Evolutionary conservation across 2,113 vertebrate genomes (phyloP).

Genomic region (Motacilla tschutschensis): DNA sequence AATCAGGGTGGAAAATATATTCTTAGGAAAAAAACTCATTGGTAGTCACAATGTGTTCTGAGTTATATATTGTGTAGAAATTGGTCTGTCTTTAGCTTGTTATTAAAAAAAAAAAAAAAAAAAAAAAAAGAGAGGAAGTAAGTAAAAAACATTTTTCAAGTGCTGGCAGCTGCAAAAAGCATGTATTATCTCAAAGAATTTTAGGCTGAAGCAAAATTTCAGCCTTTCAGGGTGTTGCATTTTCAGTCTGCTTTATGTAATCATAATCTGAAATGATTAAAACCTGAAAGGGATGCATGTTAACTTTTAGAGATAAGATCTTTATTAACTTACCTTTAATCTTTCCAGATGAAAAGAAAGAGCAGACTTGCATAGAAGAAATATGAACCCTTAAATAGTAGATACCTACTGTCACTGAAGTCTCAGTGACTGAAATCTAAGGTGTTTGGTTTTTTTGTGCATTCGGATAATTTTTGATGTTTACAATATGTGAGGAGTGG

Average conservation of each 20-base stretch:
- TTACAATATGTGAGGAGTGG: not conserved
- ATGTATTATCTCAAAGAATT: slow-evolving; percentile 6
- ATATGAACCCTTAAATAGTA: not conserved
- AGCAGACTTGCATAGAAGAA: not conserved
- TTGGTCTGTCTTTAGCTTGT: slow-evolving; percentile 17
- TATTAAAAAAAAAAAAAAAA: slow-evolving; percentile 11
- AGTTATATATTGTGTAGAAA: slow-evolving; percentile 10
- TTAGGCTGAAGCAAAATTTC: slow-evolving; percentile 19
- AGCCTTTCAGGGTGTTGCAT: not conserved
- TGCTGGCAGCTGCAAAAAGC: slow-evolving; percentile 32
- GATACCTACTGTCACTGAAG: not conserved
- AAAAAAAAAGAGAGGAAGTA: not conserved
- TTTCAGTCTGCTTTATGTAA: slow-evolving; percentile 1
- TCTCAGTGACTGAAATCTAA: not conserved
- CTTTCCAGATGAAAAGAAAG: not conserved
- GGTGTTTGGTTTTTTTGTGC: not conserved
- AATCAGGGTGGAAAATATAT: not conserved
- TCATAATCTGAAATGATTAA: not conserved
- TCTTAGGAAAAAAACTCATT: not conserved
- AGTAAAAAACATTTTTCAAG: slow-evolving; percentile 33
- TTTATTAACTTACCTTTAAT: not conserved
- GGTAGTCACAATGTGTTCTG: not conserved
- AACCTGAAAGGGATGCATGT: not conserved
- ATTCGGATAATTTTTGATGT: not conserved
- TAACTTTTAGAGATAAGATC: not conserved